Evolutionary conservation across 2,113 vertebrate species (phyloP), one percentile per base, ranked within the genome.

Genomic region (Aleadryas rufinucha): DNA sequence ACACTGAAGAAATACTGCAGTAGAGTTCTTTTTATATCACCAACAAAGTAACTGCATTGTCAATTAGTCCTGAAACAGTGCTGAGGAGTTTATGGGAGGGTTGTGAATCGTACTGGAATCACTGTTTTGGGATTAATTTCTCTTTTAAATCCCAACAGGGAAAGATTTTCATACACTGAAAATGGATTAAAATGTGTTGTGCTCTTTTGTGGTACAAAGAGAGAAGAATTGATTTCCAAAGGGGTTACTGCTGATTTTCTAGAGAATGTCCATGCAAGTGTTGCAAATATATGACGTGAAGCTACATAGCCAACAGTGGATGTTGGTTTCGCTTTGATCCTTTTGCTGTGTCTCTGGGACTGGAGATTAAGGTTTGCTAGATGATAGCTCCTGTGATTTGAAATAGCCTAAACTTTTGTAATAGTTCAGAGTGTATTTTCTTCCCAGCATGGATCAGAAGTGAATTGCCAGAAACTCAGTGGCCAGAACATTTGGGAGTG

Each of bases 1-100:
- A 74, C 49, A 70, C 70, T 83, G 82, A 93, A 94, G 87, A 93
- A 90, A 93, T 93, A 91, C 82, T 96, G 75, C 71, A 63, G 72
- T 52, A 81, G 76, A 72, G 35, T 71, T 70, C 63, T 92, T 93
- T 93, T 94, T 93, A 77, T 96, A 74, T 97, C 68, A 35, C 85
- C 71, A 86, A 35, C 70, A 53, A 63, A 83, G 52, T 87, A 95
- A 74, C 82, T 94, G 75, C 82, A 52, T 80, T 96, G 87, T 78
- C 91, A 89, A 37, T 94, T 95, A 88, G 75, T 90, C 50, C 70
- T 93, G 85, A 77, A 93, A 70, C 59, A 64, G 70, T 52, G 68
- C 71, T 95, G 85, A 44, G 68, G 42, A 88, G 66, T 93, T 95
- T 90, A 86, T 88, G 85, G 47, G 59, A 86, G 42, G 27, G 54